These are phyloP conservation scores for Gallinago jamesoni DNA, from an alignment of 2,113 vertebrate species.

Conservation along the genomic window DNA sequence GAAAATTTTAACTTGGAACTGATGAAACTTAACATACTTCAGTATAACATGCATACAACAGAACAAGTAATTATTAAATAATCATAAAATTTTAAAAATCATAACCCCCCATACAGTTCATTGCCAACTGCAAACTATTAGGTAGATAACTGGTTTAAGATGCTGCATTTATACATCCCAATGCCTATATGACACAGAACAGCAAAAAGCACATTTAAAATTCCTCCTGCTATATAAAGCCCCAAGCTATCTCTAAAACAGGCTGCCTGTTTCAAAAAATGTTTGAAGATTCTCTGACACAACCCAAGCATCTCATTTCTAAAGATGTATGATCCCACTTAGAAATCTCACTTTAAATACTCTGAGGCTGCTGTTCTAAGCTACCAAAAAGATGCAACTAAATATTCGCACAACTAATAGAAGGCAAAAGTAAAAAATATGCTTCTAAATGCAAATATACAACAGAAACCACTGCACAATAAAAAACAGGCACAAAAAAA, in stretches of 20 bases:
- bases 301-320: not conserved
- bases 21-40: not conserved
- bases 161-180: not conserved
- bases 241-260: not conserved
- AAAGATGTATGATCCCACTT: not conserved
- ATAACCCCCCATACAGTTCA: rapidly evolving
- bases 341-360: not conserved
- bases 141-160: not conserved
- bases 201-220: not conserved
- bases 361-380: not conserved
- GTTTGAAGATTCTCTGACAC: not conserved
- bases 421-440: not conserved
- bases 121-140: not conserved
- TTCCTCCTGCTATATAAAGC: not conserved
- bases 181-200: not conserved
- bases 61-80: not conserved
- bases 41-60: not conserved
- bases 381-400: not conserved
- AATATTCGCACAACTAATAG: not conserved
- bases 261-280: not conserved
- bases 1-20: not conserved
- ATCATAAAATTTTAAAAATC: not conserved
- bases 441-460: not conserved
- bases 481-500: not conserved
- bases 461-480: not conserved